Evolutionary conservation across 2,797 vertebrate genomes (phyloP), one percentile per base, ranked within the genome.

Genomic region (Anguilla anguilla): DNA sequence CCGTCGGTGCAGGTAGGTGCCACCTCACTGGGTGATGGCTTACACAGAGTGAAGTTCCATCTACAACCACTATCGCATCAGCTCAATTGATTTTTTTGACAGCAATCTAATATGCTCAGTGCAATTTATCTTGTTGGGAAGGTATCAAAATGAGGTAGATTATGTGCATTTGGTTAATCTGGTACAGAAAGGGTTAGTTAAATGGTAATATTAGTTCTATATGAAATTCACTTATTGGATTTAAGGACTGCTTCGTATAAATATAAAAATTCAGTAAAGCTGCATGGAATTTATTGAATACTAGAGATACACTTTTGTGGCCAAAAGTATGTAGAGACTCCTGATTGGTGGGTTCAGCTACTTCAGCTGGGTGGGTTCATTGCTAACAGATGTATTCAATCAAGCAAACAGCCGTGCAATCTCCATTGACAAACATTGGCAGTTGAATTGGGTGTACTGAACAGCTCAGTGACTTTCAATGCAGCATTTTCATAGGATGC

Each of bases 1-100:
- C 97, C 77, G 95, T 97, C 86, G 96, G 95, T 89, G 96, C 96
- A 91, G 98, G 98, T 98, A 96, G 90, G 98, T 94, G 35, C 25
- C 82, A 19, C 17, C 6, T 81, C 5, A n/a, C 7, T 46, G 39
- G 25, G 19, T 13, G 82, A 6, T 46, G 13, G 15, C 74, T 39
- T 43, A 22, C 13, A 77, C 15, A 1, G 74, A 43, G 82, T 46
- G 0, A 82, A 22, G 43, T n/a, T 82, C 6, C 43, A 79, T 1
- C 22, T 49, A 51, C 43, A 13, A 1, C 11, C 79, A 51, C n/a
- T 9, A 15, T 46, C 35, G 0, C 3, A 19, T 6, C 39, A 19
- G 31, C 39, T 79, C 15, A 79, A 9, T 79, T 43, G 0, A 79
- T 46, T 79, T 9, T 69, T 13, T 39, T 79, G 4, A 35, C 10